phyloP scores from a whole-genome alignment of 2,888 invertebrate genomes.

The Lacanobia oleracea region DNA sequence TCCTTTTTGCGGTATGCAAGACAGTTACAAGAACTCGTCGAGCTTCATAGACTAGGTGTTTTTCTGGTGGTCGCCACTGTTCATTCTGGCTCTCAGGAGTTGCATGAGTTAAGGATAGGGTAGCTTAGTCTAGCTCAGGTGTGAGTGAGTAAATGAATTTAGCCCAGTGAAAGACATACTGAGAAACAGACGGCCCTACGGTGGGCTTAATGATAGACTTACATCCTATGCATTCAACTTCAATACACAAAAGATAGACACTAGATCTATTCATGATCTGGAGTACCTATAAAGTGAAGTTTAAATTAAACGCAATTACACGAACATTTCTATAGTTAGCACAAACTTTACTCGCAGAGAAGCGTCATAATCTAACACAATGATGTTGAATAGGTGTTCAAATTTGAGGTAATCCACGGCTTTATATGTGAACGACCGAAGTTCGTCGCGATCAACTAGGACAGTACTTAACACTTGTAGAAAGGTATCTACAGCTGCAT shows the following conservation, averaged over 20 bases:
- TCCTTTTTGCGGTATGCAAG: too few species aligned
- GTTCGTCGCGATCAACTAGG: constrained; percentile 5
- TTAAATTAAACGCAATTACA: not conserved
- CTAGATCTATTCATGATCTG: not conserved
- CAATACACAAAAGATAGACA: not conserved
- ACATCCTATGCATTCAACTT: too few species aligned
- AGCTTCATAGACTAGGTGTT: too few species aligned
- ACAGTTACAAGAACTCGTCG: too few species aligned
- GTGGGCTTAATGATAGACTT: too few species aligned
- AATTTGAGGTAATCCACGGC: constrained; percentile 2
- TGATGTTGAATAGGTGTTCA: constrained; percentile 10
- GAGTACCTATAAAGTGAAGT: not conserved
- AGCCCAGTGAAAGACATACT: too few species aligned
- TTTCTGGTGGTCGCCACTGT: too few species aligned
- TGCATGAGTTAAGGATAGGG: too few species aligned
- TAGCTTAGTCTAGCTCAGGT: too few species aligned
- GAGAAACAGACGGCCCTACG: too few species aligned
- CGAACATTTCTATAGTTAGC: not conserved
- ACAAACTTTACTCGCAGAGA: not conserved
- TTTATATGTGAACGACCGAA: constrained; percentile 11
- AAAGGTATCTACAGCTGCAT: not conserved
- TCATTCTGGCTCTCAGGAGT: too few species aligned
- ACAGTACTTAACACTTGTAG: not conserved
- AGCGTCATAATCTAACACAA: not conserved
- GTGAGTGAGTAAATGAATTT: too few species aligned